Evolutionary conservation across 1,140 invertebrate genomes (phyloP).

Genomic region (Limonius californicus): DNA sequence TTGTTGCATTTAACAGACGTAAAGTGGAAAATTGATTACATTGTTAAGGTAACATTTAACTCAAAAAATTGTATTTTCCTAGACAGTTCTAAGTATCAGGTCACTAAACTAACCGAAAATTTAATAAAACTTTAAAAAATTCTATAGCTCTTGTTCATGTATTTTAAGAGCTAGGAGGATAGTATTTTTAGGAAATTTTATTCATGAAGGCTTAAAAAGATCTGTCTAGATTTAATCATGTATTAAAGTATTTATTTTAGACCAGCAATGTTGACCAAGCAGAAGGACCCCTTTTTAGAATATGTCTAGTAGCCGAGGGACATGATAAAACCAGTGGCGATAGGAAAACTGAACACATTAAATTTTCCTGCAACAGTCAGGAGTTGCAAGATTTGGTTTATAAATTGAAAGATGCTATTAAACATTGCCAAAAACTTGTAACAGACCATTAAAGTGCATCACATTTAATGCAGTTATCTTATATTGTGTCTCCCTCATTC

Average conservation of each 20-base stretch:
- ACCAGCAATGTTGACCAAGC: constrained; percentile 44
- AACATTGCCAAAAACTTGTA: constrained; percentile 52
- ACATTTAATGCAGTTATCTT: no score
- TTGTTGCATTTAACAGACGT: constrained; percentile 61
- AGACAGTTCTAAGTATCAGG: no score
- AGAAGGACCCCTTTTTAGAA: constrained; percentile 47
- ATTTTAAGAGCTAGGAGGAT: no score
- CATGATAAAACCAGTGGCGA: constrained; percentile 46
- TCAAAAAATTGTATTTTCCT: no score
- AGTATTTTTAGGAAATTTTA: no score
- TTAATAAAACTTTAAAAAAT: no score
- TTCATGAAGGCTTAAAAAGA: no score
- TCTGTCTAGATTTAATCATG: constrained; percentile 17
- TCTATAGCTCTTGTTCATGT: no score
- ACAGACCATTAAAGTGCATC: no score
- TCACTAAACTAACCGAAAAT: no score
- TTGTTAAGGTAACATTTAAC: constrained; percentile 53
- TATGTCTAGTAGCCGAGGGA: constrained; percentile 45
- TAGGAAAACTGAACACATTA: constrained; percentile 49
- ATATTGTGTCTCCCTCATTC: no score
- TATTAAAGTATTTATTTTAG: constrained; percentile 39
- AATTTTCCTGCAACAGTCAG: constrained; percentile 58
- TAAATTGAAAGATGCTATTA: constrained; percentile 61
- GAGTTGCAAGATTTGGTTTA: constrained; percentile 64
- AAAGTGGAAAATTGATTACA: constrained; percentile 61